Evolutionary conservation across 2,797 vertebrate species (phyloP).

Genomic region (Rhinichthys osculus): DNA sequence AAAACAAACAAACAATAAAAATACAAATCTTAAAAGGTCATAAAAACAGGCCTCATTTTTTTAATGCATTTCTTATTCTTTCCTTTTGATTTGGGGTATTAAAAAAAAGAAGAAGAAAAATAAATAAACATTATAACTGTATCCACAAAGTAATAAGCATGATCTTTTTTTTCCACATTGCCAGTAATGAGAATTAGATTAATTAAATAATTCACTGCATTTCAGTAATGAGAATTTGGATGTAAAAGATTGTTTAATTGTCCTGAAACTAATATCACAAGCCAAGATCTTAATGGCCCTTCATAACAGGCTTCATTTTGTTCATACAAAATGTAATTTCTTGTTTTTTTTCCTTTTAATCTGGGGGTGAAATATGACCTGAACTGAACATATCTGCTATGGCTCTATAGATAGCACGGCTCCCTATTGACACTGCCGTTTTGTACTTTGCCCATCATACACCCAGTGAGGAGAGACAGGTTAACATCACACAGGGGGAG

Average conservation of each 20-base stretch:
- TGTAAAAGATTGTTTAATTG: slow-evolving; percentile 5
- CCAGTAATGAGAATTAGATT: neutral
- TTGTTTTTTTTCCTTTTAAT: neutral
- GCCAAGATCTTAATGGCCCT: slow-evolving; percentile 4
- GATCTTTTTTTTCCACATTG: neutral
- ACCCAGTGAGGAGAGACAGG: slow-evolving; percentile 33
- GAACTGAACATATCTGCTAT: neutral
- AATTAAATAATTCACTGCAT: slow-evolving; percentile 2
- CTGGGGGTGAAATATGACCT: neutral
- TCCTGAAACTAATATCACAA: slow-evolving; percentile 13
- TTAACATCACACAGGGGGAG: slow-evolving; percentile 51
- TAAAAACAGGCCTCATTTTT: neutral
- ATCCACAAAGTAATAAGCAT: neutral
- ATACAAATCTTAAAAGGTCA: neutral
- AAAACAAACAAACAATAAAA: neutral
- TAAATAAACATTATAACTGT: neutral
- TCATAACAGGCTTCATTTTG: neutral
- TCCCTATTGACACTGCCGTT: slow-evolving; percentile 43
- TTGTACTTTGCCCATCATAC: slow-evolving; percentile 33
- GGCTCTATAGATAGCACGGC: slow-evolving; percentile 3
- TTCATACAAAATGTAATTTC: neutral
- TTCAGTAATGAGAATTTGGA: slow-evolving; percentile 12
- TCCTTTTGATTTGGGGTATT: neutral
- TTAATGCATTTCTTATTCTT: neutral
- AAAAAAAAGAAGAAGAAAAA: neutral